Evolutionary conservation across 2,888 invertebrate species (phyloP).

Genomic region (Meandrusa payeni): DNA sequence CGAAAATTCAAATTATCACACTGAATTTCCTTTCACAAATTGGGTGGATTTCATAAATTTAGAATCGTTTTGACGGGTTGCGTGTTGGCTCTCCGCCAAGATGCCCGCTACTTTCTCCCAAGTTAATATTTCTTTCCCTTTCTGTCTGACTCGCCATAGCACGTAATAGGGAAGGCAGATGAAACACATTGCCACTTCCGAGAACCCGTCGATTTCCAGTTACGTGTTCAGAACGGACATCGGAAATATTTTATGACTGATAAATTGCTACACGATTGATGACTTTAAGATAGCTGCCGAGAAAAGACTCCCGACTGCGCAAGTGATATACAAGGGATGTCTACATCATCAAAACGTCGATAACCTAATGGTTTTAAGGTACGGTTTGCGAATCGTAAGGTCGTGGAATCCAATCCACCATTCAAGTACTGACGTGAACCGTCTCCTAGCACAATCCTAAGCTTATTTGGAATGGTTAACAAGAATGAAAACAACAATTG

Average conservation of each 20-base stretch:
- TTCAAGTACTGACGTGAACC: no score
- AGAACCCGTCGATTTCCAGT: constrained; percentile 66
- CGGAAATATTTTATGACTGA: constrained; percentile 69
- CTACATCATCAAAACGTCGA: no score
- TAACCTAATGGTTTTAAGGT: no score
- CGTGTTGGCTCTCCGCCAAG: constrained; percentile 60
- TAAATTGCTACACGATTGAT: constrained; percentile 53
- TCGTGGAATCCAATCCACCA: no score
- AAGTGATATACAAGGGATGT: constrained; percentile 5
- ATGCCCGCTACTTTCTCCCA: constrained; percentile 54
- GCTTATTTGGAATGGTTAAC: no score
- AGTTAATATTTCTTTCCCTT: constrained; percentile 50
- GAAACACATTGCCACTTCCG: constrained; percentile 69
- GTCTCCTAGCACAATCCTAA: no score
- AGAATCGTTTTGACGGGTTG: constrained; percentile 52
- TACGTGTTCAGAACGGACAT: constrained; percentile 54
- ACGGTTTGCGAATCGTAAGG: no score
- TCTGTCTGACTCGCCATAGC: constrained; percentile 25
- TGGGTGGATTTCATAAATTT: constrained; percentile 67
- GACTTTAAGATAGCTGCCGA: constrained; percentile 36
- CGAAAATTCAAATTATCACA: constrained; percentile 67
- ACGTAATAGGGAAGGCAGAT: constrained; percentile 33
- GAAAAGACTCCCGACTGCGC: constrained; percentile 21
- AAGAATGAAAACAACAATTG: no score
- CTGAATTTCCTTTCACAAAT: constrained; percentile 65